Evolutionary conservation across 2,797 vertebrate genomes (phyloP).

Genomic region (Premnoplex brunnescens): DNA sequence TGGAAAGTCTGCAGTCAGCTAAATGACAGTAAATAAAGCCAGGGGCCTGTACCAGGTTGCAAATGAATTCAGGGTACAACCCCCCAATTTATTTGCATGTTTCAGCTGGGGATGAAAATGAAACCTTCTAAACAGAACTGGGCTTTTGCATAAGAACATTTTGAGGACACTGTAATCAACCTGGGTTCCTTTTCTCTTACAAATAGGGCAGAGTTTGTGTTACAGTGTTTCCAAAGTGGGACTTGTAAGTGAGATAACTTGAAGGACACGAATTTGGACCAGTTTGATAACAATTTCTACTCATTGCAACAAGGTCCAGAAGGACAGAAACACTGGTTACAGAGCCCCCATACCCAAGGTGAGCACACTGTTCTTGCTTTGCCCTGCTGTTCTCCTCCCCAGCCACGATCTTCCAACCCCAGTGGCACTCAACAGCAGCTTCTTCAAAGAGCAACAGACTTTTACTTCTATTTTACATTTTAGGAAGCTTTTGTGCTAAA

Average conservation of each 20-base stretch:
- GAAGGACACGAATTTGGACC: not conserved
- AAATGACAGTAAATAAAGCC: not conserved
- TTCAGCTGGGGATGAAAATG: not conserved
- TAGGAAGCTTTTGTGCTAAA: not conserved
- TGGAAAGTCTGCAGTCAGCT: not conserved
- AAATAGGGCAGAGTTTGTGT: not conserved
- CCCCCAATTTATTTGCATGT: not conserved
- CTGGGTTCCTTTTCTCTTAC: not conserved
- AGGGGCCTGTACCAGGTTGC: not conserved
- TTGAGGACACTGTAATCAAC: not conserved
- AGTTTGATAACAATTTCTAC: not conserved
- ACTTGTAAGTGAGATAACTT: not conserved
- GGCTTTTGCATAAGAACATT: not conserved
- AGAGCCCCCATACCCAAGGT: not conserved
- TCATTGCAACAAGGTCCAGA: not conserved
- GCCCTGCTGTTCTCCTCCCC: not conserved
- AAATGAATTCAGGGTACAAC: not conserved
- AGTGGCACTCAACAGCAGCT: not conserved
- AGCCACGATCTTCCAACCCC: accelerated
- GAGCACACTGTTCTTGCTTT: not conserved
- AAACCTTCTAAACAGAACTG: not conserved
- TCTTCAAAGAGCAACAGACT: not conserved
- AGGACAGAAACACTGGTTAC: not conserved
- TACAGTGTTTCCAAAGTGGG: not conserved
- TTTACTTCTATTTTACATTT: not conserved